These are phyloP conservation scores for Lepidonotus clava DNA, from an alignment of 2,888 invertebrate genomes.

Conservation along the genomic window DNA sequence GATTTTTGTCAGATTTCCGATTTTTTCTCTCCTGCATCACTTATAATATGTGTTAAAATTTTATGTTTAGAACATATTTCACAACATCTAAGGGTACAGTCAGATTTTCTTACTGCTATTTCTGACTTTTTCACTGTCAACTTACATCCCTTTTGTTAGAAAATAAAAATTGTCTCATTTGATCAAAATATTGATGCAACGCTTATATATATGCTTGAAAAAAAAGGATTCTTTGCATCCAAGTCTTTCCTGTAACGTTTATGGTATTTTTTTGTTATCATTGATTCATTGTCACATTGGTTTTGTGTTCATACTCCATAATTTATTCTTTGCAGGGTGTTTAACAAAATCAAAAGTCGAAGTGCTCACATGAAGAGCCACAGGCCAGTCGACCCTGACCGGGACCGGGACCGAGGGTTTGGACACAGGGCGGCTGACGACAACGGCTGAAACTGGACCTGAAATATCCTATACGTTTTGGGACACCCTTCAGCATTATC, in stretches of 20 bases:
- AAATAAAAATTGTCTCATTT: too few species aligned
- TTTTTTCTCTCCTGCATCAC: too few species aligned
- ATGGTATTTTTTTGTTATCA: neutral
- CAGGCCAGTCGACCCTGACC: conserved; percentile 54
- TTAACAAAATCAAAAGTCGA: conserved; percentile 98
- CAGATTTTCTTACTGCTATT: too few species aligned
- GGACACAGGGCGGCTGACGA: conserved; percentile 30
- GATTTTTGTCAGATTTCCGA: too few species aligned
- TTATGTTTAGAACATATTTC: too few species aligned
- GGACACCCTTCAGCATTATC: neutral
- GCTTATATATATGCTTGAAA: neutral
- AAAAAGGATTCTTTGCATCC: too few species aligned
- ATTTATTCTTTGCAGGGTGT: conserved; percentile 87
- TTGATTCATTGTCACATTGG: neutral
- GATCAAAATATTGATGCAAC: too few species aligned
- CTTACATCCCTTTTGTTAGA: too few species aligned
- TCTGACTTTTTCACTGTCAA: too few species aligned
- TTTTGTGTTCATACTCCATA: neutral
- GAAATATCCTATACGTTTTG: neutral
- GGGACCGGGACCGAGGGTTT: neutral
- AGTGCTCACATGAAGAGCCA: conserved; percentile 99
- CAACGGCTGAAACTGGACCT: conserved; percentile 24
- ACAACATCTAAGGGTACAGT: too few species aligned
- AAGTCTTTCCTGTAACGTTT: neutral
- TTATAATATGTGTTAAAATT: too few species aligned